Evolutionary conservation across 2,888 invertebrate species (phyloP).

Genomic region (Brachyptera risi): DNA sequence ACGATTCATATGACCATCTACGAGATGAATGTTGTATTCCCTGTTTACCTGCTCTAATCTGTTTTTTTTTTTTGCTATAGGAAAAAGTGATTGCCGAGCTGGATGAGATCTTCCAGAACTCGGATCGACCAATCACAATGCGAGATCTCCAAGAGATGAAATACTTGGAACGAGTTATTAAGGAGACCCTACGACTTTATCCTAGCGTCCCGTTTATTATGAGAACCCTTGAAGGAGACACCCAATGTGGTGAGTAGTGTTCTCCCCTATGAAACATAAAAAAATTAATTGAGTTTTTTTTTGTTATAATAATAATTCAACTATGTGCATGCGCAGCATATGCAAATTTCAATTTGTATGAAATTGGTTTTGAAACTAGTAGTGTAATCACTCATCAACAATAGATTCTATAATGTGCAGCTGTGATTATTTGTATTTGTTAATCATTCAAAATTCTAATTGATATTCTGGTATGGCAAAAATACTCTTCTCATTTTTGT

Average conservation of each 20-base stretch:
- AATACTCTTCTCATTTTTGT: no score
- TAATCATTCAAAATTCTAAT: no score
- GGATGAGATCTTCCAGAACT: conserved; percentile 44
- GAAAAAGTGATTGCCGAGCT: conserved; percentile 48
- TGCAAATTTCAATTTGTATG: no score
- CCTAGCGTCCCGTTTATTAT: conserved; percentile 43
- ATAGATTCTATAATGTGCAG: no score
- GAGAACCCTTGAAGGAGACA: conserved; percentile 38
- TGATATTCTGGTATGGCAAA: no score
- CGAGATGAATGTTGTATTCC: neutral
- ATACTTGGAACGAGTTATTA: conserved; percentile 43
- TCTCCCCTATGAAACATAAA: neutral
- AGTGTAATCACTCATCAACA: no score
- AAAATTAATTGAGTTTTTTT: neutral
- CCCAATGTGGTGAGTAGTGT: conserved; percentile 27
- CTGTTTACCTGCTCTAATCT: no score
- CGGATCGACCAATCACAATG: conserved; percentile 43
- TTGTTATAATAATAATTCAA: no score
- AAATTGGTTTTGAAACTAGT: no score
- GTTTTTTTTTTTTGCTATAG: conserved; percentile 33
- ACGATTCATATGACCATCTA: neutral
- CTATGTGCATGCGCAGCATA: no score
- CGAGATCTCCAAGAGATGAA: no score
- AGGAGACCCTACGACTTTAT: conserved; percentile 43
- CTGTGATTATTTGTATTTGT: no score